A percentile compares a stretch with the other conserved stretches of the same genome.
Evolutionary conservation across 2,888 invertebrate species (phyloP).

Genomic region (Andrena chrysosceles): DNA sequence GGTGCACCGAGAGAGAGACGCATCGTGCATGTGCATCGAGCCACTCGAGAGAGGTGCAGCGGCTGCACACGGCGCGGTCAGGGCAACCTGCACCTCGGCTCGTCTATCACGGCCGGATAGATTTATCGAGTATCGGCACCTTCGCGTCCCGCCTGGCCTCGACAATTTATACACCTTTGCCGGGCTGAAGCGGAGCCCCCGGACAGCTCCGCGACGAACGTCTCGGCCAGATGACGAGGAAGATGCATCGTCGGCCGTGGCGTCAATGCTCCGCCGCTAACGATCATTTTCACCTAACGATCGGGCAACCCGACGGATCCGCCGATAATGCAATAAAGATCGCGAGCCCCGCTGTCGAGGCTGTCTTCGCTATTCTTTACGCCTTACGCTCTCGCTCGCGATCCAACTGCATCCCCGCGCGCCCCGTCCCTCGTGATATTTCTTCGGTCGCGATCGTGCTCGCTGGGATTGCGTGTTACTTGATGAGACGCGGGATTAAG

Average conservation of each 20-base stretch:
- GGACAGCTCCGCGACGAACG: constrained; percentile 65
- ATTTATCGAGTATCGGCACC: constrained; percentile 82
- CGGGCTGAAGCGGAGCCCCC: constrained; percentile 54
- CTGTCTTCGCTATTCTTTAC: constrained; percentile 46
- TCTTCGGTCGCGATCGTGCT: constrained; percentile 1
- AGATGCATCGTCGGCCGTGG: constrained; percentile 53
- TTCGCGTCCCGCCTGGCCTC: constrained; percentile 72
- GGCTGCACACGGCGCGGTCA: constrained; percentile 50
- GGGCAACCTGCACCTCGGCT: constrained; percentile 69
- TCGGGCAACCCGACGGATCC: constrained; percentile 42
- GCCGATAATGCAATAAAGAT: constrained; percentile 59
- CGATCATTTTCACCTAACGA: constrained; percentile 65
- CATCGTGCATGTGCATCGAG: constrained; percentile 53
- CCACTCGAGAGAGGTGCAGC: constrained; percentile 40
- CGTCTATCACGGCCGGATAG: constrained; percentile 81
- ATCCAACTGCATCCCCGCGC: neutral
- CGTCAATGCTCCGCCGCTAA: constrained; percentile 51
- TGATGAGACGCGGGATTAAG: constrained; percentile 4
- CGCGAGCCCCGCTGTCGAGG: constrained; percentile 31
- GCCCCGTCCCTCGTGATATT: constrained; percentile 11
- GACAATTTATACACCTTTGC: constrained; percentile 75
- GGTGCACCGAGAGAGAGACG: constrained; percentile 63
- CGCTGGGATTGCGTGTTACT: neutral
- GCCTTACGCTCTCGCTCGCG: constrained; percentile 22
- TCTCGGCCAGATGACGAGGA: constrained; percentile 65